These are phyloP conservation scores for Notodonta dromedarius DNA, from an alignment of 2,888 invertebrate species.

Conservation along the genomic window DNA sequence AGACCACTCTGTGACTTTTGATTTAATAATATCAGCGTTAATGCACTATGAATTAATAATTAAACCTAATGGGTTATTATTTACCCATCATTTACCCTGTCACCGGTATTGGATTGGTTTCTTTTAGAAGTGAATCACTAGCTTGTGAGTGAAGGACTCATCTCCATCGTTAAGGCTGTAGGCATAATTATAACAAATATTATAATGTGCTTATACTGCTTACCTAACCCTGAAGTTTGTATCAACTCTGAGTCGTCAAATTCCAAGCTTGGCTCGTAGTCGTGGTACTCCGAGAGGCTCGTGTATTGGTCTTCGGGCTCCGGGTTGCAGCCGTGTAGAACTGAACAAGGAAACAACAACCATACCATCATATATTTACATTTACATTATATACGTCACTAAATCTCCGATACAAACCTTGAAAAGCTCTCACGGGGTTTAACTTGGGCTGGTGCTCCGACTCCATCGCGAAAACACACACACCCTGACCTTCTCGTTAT, in stretches of 20 bases:
- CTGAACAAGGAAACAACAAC: slow-evolving; percentile 47
- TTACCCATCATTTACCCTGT: no score
- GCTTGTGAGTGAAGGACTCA: no score
- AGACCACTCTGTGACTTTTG: no score
- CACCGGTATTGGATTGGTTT: no score
- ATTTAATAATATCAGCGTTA: no score
- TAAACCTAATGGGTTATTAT: no score
- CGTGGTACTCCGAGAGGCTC: slow-evolving; percentile 95
- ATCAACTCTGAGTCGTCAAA: slow-evolving; percentile 97
- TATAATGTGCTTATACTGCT: slow-evolving; percentile 38
- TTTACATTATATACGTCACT: slow-evolving; percentile 9
- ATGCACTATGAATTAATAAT: no score
- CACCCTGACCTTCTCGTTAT: no score
- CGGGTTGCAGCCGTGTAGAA: slow-evolving; percentile 59
- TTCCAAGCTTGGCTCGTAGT: slow-evolving; percentile 97
- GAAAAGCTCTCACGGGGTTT: slow-evolving; percentile 74
- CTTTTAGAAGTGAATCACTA: no score
- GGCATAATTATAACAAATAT: no score
- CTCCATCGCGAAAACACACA: slow-evolving; percentile 55
- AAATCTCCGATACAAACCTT: slow-evolving; percentile 52
- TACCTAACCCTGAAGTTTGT: slow-evolving; percentile 88
- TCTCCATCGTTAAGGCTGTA: no score
- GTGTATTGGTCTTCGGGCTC: slow-evolving; percentile 91
- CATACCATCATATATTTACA: slow-evolving; percentile 15
- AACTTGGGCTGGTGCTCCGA: slow-evolving; percentile 72